A percentile compares a stretch with the other conserved stretches of the same genome.
Evolutionary conservation across 2,113 vertebrate species (phyloP).

Genomic region (Microtus oregoni): DNA sequence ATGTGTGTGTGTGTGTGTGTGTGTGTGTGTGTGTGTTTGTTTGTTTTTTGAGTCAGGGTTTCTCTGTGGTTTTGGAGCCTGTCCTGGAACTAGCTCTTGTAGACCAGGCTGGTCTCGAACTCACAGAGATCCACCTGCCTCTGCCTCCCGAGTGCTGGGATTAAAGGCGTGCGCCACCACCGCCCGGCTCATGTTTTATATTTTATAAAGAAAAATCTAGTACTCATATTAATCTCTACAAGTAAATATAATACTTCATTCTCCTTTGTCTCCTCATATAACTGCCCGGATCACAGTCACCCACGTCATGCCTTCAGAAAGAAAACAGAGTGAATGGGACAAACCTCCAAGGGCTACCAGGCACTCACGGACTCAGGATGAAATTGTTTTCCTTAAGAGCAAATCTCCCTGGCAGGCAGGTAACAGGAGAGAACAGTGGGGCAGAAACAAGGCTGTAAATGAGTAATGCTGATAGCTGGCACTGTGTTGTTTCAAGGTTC

Average conservation of each 20-base stretch:
- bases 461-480: not conserved
- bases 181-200: slow-evolving; percentile 44
- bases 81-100: too few species aligned
- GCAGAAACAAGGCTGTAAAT: slow-evolving; percentile 50
- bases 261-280: not conserved
- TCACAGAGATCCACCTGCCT: too few species aligned
- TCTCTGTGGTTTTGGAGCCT: too few species aligned
- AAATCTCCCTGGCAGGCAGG: not conserved
- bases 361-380: not conserved
- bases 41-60: too few species aligned
- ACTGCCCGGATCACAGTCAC: not conserved
- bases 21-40: too few species aligned
- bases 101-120: too few species aligned
- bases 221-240: not conserved
- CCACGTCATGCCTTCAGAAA: not conserved
- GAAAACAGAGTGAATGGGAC: not conserved
- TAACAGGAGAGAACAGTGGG: not conserved
- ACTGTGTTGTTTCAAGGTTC: slow-evolving; percentile 48
- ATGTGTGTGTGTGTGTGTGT: too few species aligned
- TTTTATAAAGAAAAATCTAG: slow-evolving; percentile 32
- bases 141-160: too few species aligned
- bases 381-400: slow-evolving; percentile 54
- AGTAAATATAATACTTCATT: not conserved
- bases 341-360: not conserved
- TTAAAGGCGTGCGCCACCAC: too few species aligned